Percentiles rank a stretch among this genome's conserved stretches.
Conservation (phyloP, 2,113 vertebrate species). For the Mobula birostris region DNA sequence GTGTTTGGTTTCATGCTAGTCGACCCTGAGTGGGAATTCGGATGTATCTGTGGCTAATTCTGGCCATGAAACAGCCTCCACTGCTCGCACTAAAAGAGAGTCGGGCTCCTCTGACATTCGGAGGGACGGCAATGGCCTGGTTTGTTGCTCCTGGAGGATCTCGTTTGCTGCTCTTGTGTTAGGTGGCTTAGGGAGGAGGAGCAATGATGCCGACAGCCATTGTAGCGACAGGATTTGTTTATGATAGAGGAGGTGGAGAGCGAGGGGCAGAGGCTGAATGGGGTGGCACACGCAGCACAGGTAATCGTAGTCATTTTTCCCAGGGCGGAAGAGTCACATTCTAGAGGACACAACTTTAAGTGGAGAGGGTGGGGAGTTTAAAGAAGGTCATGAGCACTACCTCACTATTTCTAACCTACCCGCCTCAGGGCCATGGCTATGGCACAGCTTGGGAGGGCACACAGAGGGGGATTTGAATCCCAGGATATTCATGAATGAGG, state of each 20-base stretch:
- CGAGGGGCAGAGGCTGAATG: too few species aligned
- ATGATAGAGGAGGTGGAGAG: neutral
- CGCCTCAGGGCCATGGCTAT: neutral
- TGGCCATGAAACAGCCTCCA: neutral
- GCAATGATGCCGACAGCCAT: rapidly evolving
- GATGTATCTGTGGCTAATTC: neutral
- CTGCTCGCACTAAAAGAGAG: neutral
- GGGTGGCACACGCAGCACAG: too few species aligned
- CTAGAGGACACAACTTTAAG: neutral
- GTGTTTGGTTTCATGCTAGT: neutral
- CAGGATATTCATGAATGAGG: neutral
- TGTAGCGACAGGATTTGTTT: neutral
- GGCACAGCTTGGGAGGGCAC: neutral
- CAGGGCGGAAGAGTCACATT: too few species aligned
- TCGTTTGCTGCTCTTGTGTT: neutral
- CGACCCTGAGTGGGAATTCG: neutral
- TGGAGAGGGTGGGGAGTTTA: neutral
- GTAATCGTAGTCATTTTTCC: too few species aligned
- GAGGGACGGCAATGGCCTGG: neutral
- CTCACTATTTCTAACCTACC: too few species aligned
- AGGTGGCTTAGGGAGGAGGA: neutral
- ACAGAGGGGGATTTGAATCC: neutral
- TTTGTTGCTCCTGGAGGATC: neutral
- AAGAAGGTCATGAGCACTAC: too few species aligned
- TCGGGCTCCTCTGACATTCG: neutral